Evolutionary conservation across 2,888 invertebrate species (phyloP).

Genomic region (Idaea straminata): DNA sequence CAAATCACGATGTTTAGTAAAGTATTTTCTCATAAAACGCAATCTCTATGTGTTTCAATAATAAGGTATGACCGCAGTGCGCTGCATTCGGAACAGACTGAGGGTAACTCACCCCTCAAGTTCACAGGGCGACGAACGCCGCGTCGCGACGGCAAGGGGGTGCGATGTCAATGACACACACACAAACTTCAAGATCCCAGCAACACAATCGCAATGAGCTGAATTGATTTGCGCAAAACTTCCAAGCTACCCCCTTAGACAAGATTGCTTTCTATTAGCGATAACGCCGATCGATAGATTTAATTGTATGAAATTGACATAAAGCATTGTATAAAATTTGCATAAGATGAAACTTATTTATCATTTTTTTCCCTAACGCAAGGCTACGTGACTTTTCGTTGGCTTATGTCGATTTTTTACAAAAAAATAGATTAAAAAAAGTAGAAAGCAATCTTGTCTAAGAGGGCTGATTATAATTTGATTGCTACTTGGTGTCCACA

Average conservation of each 20-base stretch:
- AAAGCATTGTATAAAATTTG: no score
- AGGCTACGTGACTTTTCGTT: no score
- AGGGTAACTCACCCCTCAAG: conserved; percentile 78
- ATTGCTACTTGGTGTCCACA: neutral
- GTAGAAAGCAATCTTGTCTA: no score
- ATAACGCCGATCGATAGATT: no score
- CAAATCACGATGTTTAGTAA: neutral
- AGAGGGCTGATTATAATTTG: neutral
- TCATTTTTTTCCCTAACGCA: no score
- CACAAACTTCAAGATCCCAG: conserved; percentile 41
- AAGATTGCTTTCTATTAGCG: no score
- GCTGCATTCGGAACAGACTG: conserved; percentile 37
- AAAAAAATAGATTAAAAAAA: no score
- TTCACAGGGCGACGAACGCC: conserved; percentile 62
- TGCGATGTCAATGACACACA: conserved; percentile 39
- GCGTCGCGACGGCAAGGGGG: conserved; percentile 39
- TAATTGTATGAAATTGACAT: no score
- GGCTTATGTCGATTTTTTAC: no score
- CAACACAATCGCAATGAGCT: conserved; percentile 39
- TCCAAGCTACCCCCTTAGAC: no score
- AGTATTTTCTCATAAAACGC: neutral
- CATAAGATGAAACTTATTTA: no score
- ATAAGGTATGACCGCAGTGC: conserved; percentile 47
- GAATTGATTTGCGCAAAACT: conserved; percentile 40
- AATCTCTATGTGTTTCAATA: conserved; percentile 22